Base-by-base conservation (phyloP, 2,797 vertebrate genomes). In the Syndactyla subalaris region DNA sequence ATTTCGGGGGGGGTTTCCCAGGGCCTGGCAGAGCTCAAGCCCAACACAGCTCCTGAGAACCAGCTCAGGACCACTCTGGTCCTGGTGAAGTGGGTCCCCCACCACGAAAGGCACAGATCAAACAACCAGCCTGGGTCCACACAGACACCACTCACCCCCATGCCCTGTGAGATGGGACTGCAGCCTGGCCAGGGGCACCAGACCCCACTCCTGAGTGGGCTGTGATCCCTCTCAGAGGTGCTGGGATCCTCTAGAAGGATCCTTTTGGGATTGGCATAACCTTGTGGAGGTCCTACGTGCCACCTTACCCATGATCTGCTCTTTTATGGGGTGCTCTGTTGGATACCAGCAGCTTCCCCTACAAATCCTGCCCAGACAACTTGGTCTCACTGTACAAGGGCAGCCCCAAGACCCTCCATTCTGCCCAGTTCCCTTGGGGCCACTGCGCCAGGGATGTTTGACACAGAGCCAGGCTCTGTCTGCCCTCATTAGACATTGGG, bases 101-200 rank as follows among this genome's bases (percentile, higher is more conserved):
- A 29, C 30, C 21, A 62, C 7, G 10, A 10, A 65, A 38, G n/a
- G 57, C 49, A 58, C 51, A 70, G 63, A 54, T 15, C 0, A 0
- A 89, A 22, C 30, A 49, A 18, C 41, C 61, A 72, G 45, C 8
- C 19, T 55, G 34, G 48, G 36, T 32, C 20, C n/a, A 32, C 45
- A 4, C 0, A 0, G 10, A 43, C 32, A n/a, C 14, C 0, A 1
- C 14, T 61, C 51, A 73, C 16, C 27, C 39, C 51, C 1, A 0
- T 29, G n/a, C 21, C 49, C 41, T 10, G 1, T 27, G 26, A 59
- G 32, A 59, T 0, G 0, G 26, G 68, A 26, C 48, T 19, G 20
- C 43, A 75, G 63, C 57, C 48, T 14, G 12, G 24, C 41, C 46
- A 27, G 7, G 38, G 24, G 13, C 24, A 65, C 32, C 32, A 57